Base-by-base conservation (phyloP, 92 coral and sea anemone species). In the Nematostella vectensis region DNA sequence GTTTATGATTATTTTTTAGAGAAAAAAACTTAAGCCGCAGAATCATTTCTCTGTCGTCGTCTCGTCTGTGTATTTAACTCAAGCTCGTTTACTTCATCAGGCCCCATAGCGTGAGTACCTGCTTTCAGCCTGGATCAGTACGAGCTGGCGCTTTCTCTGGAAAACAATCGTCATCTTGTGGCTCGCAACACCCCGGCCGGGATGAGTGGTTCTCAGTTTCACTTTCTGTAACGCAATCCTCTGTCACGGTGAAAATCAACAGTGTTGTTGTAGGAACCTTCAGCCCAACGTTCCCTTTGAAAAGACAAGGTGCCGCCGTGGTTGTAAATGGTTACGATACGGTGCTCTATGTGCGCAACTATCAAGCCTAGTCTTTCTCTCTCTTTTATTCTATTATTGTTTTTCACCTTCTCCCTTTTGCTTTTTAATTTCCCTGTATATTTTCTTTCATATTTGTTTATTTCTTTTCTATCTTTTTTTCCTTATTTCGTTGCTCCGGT, bases 111-210 rank as follows among this genome's bases (percentile, higher is more conserved):
- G 40, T 15, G 18, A 45, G 17, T 9, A 17, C 4, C 4, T 45
- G 51, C 51, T 11, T 45, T 11, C 51, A 45, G 51, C 51, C 51
- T 8, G 51, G 51, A 4, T 19, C 9, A 9, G 51, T 45, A 9
- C 9, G 51, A 6, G 18, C 4, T 17, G 51, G 51, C 23, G 21
- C 4, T 8, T 19, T 45, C 18, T 6, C 21, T 11, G 4, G 4
- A 9, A 11, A 19, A 10, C 51, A 11, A 8, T 8, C 51, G 11
- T n/a, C n/a, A n/a, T 11, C 9, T 22, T 45, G 51, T 17, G 18
- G 4, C 4, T 4, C 18, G 9, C 17, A 22, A 4, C 51, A 4
- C 4, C 51, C 51, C 9, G 17, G 4, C 9, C 17, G 9, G 12
- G 4, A 6, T 6, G 17, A 45, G 51, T 45, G 51, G 51, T 45